A percentile compares a stretch with the other conserved stretches of the same genome.
phyloP scores from a whole-genome alignment of 2,113 vertebrate genomes.

The Rhabdornis inornatus region DNA sequence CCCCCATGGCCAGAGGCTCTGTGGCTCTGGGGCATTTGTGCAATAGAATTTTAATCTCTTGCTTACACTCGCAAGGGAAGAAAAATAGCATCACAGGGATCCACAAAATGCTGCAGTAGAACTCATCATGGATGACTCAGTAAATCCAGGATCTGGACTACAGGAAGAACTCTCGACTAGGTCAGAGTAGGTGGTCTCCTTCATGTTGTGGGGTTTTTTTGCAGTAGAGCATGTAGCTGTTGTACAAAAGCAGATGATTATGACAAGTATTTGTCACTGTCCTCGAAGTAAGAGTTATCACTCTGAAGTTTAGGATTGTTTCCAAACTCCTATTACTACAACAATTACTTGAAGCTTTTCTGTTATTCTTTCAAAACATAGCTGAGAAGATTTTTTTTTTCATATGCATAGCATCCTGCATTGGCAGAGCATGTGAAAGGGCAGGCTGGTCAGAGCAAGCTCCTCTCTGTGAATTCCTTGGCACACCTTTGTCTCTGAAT shows the following conservation, averaged over 20 bases:
- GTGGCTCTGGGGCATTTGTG: background rate
- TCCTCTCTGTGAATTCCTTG: background rate
- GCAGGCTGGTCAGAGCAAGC: background rate
- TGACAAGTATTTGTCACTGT: background rate
- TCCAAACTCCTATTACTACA: background rate
- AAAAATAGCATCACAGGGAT: background rate
- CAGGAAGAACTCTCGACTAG: background rate
- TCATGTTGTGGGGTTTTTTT: background rate
- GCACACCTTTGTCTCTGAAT: background rate
- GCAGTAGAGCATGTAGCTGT: background rate
- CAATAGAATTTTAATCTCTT: background rate
- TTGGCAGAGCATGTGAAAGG: background rate
- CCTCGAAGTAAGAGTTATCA: background rate
- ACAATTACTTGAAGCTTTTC: background rate
- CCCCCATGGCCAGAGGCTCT: background rate
- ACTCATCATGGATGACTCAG: background rate
- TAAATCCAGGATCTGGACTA: background rate
- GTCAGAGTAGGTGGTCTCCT: background rate
- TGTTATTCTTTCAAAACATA: background rate
- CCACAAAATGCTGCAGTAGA: background rate
- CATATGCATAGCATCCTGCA: background rate
- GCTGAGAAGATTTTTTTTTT: background rate
- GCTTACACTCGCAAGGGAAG: background rate
- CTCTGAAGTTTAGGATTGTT: background rate
- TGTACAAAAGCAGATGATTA: background rate